Percentiles rank a stretch among this genome's conserved stretches.
Conservation (phyloP, 1,140 invertebrate species). For the Caenorhabditis tropicalis region DNA sequence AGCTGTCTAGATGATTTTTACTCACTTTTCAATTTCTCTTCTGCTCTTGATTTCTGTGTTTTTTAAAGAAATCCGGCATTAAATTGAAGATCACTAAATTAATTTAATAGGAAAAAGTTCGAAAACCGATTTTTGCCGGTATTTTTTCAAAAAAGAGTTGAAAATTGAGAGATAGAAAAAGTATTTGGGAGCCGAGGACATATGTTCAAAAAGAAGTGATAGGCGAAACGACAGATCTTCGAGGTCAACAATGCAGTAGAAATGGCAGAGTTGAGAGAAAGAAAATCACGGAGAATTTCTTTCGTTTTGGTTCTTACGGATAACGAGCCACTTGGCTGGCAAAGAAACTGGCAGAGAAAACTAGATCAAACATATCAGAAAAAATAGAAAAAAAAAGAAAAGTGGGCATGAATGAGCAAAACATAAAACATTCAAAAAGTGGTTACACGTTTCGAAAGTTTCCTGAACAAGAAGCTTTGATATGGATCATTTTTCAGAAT, state of each 20-base stretch:
- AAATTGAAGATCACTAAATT: background rate
- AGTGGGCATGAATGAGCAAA: slow-evolving; percentile 10
- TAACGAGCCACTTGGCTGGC: slow-evolving; percentile 27
- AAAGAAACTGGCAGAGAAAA: slow-evolving; percentile 23
- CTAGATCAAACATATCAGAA: slow-evolving; percentile 31
- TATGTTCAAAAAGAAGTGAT: slow-evolving; percentile 37
- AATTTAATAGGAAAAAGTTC: background rate
- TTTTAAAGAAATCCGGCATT: background rate
- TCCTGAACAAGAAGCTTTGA: too few species aligned
- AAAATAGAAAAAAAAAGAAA: background rate
- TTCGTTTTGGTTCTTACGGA: slow-evolving; percentile 19
- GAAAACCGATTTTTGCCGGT: background rate
- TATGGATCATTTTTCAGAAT: too few species aligned
- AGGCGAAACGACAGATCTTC: slow-evolving; percentile 9
- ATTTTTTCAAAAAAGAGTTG: background rate
- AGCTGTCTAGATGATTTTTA: background rate
- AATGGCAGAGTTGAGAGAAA: background rate
- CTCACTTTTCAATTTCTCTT: background rate
- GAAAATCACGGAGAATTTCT: background rate
- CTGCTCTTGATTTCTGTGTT: background rate
- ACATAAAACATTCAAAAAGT: background rate
- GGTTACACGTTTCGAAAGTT: too few species aligned
- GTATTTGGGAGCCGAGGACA: background rate
- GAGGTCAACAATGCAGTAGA: background rate
- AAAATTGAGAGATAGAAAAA: background rate